Conservation (phyloP, 2,888 invertebrate species). For the Nowickia ferox region DNA sequence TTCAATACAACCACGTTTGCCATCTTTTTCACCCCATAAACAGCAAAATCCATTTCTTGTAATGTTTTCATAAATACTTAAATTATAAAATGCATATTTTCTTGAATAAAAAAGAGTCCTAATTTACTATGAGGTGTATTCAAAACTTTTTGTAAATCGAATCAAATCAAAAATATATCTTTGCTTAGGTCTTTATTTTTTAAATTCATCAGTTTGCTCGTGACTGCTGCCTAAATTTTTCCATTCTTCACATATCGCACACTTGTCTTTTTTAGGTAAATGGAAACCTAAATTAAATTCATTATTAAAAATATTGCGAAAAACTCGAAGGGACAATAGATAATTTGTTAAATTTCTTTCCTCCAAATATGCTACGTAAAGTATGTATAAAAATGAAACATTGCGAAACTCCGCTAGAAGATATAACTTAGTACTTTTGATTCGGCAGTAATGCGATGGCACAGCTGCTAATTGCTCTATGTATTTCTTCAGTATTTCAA, state of each 20-base stretch:
- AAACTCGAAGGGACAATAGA: neutral
- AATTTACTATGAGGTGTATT: neutral
- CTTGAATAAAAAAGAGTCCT: too few relatives aligned
- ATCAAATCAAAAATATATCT: neutral
- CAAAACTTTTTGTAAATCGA: conserved; percentile 2
- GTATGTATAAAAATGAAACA: neutral
- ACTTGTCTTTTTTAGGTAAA: neutral
- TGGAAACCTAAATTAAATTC: neutral
- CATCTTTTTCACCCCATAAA: too few relatives aligned
- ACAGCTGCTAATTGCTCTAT: neutral
- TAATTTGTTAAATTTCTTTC: neutral
- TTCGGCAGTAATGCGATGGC: neutral
- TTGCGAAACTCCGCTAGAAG: too few relatives aligned
- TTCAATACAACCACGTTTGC: too few relatives aligned
- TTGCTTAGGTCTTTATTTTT: neutral
- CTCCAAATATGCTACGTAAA: conserved; percentile 7
- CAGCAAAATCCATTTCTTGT: too few relatives aligned
- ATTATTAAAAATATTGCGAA: neutral
- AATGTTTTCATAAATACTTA: too few relatives aligned
- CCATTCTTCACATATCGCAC: neutral
- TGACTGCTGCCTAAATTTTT: conserved; percentile 7
- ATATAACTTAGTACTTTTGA: neutral
- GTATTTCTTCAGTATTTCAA: neutral
- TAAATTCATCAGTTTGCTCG: neutral
- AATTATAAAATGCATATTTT: too few relatives aligned